Percentiles rank a stretch among this genome's conserved stretches.
These are phyloP conservation scores for Ovis canadensis DNA, from an alignment of 2,113 vertebrate species.

Conservation along the genomic window DNA sequence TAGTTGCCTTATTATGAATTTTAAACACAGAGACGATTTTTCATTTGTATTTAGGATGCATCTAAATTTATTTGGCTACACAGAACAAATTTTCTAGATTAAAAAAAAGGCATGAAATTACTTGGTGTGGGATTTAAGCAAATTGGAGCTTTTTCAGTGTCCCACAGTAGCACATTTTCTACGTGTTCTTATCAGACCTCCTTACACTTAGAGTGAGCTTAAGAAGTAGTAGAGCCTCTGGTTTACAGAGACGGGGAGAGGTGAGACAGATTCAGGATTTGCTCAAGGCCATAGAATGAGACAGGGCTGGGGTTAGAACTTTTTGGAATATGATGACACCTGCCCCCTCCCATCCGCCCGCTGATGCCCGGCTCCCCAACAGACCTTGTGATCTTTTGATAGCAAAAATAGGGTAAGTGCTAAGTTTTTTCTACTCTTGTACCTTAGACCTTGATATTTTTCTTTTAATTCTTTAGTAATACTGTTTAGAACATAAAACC, in stretches of 20 bases:
- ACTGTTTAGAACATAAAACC: slow-evolving; percentile 37
- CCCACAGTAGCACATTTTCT: neutral
- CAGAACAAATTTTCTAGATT: slow-evolving; percentile 12
- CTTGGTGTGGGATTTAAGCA: neutral
- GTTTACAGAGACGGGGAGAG: neutral
- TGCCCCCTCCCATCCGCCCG: neutral
- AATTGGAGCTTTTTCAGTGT: neutral
- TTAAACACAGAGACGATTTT: neutral
- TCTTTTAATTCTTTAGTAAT: slow-evolving; percentile 30
- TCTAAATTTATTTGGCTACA: neutral
- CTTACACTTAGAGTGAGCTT: neutral
- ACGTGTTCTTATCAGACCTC: neutral
- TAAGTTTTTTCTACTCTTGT: slow-evolving; percentile 3
- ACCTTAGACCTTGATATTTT: neutral
- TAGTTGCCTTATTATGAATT: neutral
- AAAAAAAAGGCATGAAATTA: neutral
- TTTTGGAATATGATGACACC: neutral
- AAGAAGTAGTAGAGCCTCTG: neutral
- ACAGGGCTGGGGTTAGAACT: neutral
- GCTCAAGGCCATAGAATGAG: neutral
- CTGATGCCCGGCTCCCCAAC: neutral
- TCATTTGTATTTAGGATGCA: neutral
- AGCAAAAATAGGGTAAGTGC: neutral
- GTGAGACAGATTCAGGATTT: neutral
- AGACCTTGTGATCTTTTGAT: neutral